Percentiles rank a stretch among this genome's conserved stretches.
Evolutionary conservation across 2,797 vertebrate genomes (phyloP).

Genomic region (Emys orbicularis): DNA sequence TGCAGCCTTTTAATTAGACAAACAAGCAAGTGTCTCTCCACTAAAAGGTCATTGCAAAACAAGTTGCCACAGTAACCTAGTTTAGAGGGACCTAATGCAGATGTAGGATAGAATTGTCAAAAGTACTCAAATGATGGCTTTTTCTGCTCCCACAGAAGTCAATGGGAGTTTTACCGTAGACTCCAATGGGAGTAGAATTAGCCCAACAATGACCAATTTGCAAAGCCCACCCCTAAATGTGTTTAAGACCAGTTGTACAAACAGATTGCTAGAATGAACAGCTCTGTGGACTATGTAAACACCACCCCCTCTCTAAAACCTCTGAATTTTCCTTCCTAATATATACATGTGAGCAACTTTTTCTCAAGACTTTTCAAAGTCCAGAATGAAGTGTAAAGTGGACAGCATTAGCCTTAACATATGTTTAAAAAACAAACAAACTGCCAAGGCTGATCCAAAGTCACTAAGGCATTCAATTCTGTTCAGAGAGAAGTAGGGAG

Average conservation of each 20-base stretch:
- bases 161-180: background rate
- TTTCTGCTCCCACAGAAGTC: background rate
- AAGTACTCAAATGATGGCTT: background rate
- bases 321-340: background rate
- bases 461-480: background rate
- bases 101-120: background rate
- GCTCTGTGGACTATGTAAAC: background rate
- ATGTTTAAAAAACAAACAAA: background rate
- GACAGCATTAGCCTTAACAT: background rate
- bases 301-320: background rate
- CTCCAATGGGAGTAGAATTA: accelerated
- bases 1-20: background rate
- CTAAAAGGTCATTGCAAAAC: background rate
- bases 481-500: background rate
- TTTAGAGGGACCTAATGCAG: background rate
- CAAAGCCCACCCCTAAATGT: background rate
- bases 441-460: background rate
- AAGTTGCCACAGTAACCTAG: background rate
- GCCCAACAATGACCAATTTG: background rate
- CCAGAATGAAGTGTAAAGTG: background rate
- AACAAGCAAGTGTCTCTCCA: background rate
- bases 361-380: background rate
- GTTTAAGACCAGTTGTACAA: background rate
- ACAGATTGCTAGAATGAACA: accelerated
- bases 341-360: accelerated